Conservation (phyloP, 2,797 vertebrate species). For the Allobates femoralis region DNA sequence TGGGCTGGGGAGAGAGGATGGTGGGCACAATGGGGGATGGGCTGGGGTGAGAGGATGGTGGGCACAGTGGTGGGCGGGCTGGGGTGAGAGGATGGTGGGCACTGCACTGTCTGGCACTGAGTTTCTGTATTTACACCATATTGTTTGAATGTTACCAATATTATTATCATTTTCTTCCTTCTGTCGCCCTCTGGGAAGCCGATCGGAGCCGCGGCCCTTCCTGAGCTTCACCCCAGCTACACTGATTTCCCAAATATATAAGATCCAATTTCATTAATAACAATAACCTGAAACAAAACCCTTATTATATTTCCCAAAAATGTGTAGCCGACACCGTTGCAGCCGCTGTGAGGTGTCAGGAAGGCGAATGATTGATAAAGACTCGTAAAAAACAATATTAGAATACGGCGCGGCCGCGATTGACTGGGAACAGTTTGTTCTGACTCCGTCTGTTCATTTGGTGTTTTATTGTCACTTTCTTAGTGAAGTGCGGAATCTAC, state of each 20-base stretch:
- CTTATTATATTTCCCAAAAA: neutral
- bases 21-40: no score
- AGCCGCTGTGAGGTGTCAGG: slow-evolving; percentile 4
- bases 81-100: no score
- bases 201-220: neutral
- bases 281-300: neutral
- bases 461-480: slow-evolving; percentile 8
- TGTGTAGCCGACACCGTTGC: neutral
- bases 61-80: no score
- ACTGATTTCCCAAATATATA: neutral
- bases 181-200: no score
- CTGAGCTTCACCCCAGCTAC: neutral
- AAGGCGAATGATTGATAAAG: slow-evolving; percentile 30
- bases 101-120: no score
- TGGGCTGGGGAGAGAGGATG: no score
- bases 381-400: slow-evolving; percentile 27
- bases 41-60: no score
- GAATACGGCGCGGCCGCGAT: neutral
- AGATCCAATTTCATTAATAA: neutral
- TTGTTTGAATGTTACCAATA: no score
- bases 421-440: neutral
- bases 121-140: no score
- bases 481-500: neutral
- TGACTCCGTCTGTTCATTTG: neutral
- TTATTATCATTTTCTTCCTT: no score